Percentiles rank a stretch among this genome's conserved stretches.
phyloP scores from a whole-genome alignment of 2,113 vertebrate species.

The Epinephelus lanceolatus region DNA sequence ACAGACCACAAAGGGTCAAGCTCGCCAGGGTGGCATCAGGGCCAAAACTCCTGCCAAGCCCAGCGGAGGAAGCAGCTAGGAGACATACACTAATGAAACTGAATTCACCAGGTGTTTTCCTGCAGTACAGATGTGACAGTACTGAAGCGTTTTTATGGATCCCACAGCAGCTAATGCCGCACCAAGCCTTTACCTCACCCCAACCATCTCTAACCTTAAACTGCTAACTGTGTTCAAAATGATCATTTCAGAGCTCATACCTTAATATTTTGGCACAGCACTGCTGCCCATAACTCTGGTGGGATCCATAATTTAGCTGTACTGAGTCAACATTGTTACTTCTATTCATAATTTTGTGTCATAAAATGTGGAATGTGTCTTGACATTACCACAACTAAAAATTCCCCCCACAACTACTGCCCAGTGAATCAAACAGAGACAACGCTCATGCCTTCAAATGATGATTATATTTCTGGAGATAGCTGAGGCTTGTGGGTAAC shows the following conservation, averaged over 20 bases:
- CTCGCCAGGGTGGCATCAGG: slow-evolving; percentile 84
- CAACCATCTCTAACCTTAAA: not conserved
- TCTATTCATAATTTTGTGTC: slow-evolving; percentile 35
- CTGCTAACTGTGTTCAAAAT: not conserved
- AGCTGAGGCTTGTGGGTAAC: slow-evolving; percentile 49
- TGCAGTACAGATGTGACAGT: slow-evolving; percentile 19
- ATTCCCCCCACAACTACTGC: slow-evolving; percentile 24
- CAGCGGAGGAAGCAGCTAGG: slow-evolving; percentile 81
- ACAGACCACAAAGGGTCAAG: slow-evolving; percentile 85
- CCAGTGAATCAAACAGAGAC: slow-evolving; percentile 6
- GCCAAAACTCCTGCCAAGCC: slow-evolving; percentile 90
- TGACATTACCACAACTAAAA: slow-evolving; percentile 1
- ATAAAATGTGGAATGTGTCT: slow-evolving; percentile 42
- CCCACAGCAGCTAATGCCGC: slow-evolving; percentile 12
- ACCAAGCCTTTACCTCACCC: slow-evolving; percentile 23
- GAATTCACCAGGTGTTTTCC: not conserved
- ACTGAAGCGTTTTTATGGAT: slow-evolving; percentile 24
- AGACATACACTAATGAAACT: not conserved
- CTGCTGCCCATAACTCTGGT: slow-evolving; percentile 14
- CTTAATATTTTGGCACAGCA: not conserved
- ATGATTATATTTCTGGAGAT: slow-evolving; percentile 38
- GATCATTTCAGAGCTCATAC: slow-evolving; percentile 1
- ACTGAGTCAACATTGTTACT: slow-evolving; percentile 20
- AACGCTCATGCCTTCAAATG: slow-evolving; percentile 28
- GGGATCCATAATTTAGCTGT: slow-evolving; percentile 27